A percentile compares a stretch with the other conserved stretches of the same genome.
These are phyloP conservation scores for Troglohyphantes excavatus DNA, from an alignment of 2,888 invertebrate genomes.

Conservation along the genomic window DNA sequence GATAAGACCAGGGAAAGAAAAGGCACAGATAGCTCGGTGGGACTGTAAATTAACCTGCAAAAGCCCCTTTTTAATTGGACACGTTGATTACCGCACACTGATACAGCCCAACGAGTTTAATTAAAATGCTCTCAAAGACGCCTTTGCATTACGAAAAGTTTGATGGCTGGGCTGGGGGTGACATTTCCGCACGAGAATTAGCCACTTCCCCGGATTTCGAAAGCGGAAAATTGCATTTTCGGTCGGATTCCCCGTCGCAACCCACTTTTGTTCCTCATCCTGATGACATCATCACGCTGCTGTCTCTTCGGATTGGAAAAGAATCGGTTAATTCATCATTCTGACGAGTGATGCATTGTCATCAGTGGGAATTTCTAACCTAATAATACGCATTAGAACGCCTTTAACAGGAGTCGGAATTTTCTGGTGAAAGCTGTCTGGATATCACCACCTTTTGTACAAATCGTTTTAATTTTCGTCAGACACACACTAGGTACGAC, in stretches of 20 bases:
- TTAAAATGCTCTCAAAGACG: constrained; percentile 70
- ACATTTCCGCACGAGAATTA: constrained; percentile 58
- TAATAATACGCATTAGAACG: background rate
- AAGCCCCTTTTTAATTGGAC: constrained; percentile 75
- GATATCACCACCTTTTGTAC: no score
- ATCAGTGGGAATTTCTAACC: background rate
- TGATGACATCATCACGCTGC: no score
- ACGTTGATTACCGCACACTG: constrained; percentile 72
- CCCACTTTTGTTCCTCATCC: constrained; percentile 6
- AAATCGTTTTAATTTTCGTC: no score
- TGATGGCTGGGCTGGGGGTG: constrained; percentile 60
- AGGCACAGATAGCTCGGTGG: constrained; percentile 43
- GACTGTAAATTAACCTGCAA: constrained; percentile 74
- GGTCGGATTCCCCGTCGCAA: background rate
- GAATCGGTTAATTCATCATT: background rate
- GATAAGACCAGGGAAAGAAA: constrained; percentile 64
- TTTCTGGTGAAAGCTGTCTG: background rate
- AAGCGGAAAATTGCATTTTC: constrained; percentile 53
- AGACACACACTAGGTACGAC: no score
- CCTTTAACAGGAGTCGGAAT: background rate
- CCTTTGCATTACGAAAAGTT: constrained; percentile 62
- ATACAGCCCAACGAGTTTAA: constrained; percentile 73
- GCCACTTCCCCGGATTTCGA: constrained; percentile 14
- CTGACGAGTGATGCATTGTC: background rate
- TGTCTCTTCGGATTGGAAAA: background rate